A percentile compares a stretch with the other conserved stretches of the same genome.
Conservation (phyloP, 2,113 vertebrate species). For the Cercopithecus mona region DNA sequence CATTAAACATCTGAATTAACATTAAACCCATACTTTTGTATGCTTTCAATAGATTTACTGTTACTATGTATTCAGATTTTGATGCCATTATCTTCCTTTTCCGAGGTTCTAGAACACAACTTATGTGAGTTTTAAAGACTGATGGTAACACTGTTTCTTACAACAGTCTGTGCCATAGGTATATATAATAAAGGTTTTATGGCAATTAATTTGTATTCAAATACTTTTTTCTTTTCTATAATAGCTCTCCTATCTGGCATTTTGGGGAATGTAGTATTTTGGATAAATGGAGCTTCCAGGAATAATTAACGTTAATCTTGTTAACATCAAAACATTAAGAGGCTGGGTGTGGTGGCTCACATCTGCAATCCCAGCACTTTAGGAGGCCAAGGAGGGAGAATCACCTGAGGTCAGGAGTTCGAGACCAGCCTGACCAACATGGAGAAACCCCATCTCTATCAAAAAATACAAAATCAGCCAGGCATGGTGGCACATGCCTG, state of each 20-base stretch:
- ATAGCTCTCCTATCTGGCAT: background rate
- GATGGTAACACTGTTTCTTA: background rate
- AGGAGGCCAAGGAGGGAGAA: background rate
- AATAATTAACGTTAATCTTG: background rate
- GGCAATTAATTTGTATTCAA: constrained; percentile 11
- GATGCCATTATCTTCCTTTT: background rate
- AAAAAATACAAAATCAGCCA: background rate
- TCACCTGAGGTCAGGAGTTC: background rate
- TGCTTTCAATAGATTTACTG: background rate
- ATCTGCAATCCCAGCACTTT: background rate
- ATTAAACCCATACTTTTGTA: background rate
- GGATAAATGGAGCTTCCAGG: background rate
- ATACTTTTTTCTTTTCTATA: constrained; percentile 13
- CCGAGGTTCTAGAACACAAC: constrained; percentile 1
- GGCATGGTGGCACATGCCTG: background rate
- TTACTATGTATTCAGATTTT: background rate
- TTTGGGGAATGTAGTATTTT: background rate
- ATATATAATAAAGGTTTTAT: background rate
- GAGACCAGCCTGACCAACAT: background rate
- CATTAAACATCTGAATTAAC: background rate
- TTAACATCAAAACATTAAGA: constrained; percentile 24
- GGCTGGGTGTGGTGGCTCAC: background rate
- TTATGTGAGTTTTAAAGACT: background rate
- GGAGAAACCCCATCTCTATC: background rate
- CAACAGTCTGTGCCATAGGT: background rate